Percentiles rank a stretch among this genome's conserved stretches.
Evolutionary conservation across 2,797 vertebrate species (phyloP).

Genomic region (Saxicola maurus): DNA sequence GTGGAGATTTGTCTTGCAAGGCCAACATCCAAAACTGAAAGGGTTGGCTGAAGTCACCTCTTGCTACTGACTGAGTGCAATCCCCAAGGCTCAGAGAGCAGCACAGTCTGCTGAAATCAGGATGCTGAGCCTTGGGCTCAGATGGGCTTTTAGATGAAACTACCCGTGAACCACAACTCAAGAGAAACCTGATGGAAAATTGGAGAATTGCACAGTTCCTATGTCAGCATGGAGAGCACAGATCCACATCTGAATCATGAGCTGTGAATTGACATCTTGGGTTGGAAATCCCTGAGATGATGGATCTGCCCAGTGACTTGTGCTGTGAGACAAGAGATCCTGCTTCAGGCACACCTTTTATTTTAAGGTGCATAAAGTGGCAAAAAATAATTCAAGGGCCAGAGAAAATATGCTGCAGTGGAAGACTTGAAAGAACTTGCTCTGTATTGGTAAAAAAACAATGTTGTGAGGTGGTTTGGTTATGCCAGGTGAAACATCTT

Average conservation of each 20-base stretch:
- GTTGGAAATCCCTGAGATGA: not conserved
- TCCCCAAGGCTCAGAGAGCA: not conserved
- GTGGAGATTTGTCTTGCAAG: not conserved
- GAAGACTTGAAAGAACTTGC: not conserved
- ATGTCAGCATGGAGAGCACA: not conserved
- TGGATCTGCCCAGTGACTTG: not conserved
- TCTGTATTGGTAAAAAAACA: not conserved
- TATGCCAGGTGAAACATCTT: not conserved
- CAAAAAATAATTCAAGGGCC: not conserved
- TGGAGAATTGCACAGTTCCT: not conserved
- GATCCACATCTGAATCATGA: not conserved
- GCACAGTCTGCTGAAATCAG: not conserved
- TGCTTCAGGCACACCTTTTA: not conserved
- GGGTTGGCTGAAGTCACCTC: slow-evolving; percentile 4
- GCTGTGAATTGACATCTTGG: not conserved
- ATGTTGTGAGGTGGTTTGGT: not conserved
- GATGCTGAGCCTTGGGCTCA: not conserved
- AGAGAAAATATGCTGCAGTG: not conserved
- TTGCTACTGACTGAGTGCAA: slow-evolving; percentile 10
- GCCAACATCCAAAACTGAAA: not conserved
- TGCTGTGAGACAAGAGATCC: not conserved
- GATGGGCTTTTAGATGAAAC: not conserved
- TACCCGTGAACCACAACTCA: not conserved
- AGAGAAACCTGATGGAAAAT: not conserved
- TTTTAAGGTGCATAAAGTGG: not conserved